Evolutionary conservation across 2,113 vertebrate genomes (phyloP).

Genomic region (Ciconia stormi): DNA sequence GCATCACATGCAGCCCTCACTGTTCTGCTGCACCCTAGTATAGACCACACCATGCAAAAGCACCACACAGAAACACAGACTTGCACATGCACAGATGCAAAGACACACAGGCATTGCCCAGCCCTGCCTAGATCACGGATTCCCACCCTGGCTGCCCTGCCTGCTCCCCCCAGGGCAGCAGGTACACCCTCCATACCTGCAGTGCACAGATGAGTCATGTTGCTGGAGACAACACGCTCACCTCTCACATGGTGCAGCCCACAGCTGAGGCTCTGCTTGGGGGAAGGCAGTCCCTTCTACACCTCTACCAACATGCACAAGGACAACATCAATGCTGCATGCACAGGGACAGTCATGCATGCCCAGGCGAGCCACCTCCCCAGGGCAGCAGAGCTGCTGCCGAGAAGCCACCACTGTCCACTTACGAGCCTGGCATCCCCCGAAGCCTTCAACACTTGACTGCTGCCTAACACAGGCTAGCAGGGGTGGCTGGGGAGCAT

Average conservation of each 20-base stretch:
- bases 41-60: not conserved
- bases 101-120: not conserved
- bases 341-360: fast-evolving
- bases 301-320: not conserved
- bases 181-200: fast-evolving
- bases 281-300: not conserved
- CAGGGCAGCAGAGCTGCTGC: fast-evolving
- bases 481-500: not conserved
- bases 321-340: not conserved
- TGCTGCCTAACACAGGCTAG: not conserved
- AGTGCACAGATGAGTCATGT: not conserved
- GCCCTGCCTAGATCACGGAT: fast-evolving
- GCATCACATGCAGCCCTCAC: not conserved
- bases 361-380: not conserved
- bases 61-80: not conserved
- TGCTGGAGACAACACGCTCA: not conserved
- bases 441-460: not conserved
- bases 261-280: fast-evolving
- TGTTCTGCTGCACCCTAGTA: not conserved
- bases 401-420: not conserved
- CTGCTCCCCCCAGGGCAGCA: not conserved
- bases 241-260: not conserved
- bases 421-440: not conserved
- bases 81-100: fast-evolving
- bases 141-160: not conserved